Conservation (phyloP, 2,888 invertebrate species). For the Epistrophe grossulariae region DNA sequence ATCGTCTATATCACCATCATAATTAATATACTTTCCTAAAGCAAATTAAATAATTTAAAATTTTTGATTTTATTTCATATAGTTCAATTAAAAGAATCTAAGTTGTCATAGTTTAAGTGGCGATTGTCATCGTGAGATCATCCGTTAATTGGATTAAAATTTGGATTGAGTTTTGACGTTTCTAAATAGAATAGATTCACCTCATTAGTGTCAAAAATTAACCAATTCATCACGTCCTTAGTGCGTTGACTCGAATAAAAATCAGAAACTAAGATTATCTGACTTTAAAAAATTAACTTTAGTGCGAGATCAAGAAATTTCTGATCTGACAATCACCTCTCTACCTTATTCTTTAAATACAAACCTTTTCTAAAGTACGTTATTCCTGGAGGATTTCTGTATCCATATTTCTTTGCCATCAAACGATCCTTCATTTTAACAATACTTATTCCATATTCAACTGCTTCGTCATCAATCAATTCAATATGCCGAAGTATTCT, state of each 20-base stretch:
- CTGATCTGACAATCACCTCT: neutral
- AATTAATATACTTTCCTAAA: slow-evolving; percentile 91
- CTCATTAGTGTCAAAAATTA: too few species aligned
- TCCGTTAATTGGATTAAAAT: too few species aligned
- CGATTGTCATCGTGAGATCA: too few species aligned
- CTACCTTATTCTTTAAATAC: neutral
- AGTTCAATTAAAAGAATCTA: neutral
- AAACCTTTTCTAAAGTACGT: slow-evolving; percentile 93
- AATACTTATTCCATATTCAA: slow-evolving; percentile 95
- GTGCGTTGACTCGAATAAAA: too few species aligned
- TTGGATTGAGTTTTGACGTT: too few species aligned
- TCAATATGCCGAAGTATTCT: slow-evolving; percentile 93
- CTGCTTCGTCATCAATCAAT: slow-evolving; percentile 95
- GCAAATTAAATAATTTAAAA: neutral
- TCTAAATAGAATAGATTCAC: too few species aligned
- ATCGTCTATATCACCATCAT: slow-evolving; percentile 96
- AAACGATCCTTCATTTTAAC: slow-evolving; percentile 94
- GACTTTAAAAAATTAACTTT: too few species aligned
- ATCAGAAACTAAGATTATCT: too few species aligned
- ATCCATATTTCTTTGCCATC: slow-evolving; percentile 97
- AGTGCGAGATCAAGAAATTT: too few species aligned
- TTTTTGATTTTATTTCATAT: neutral
- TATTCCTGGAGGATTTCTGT: slow-evolving; percentile 94
- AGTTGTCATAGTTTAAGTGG: neutral
- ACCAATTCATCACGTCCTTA: too few species aligned